phyloP scores from a whole-genome alignment of 2,888 invertebrate species.

The Dryobotodes eremita region DNA sequence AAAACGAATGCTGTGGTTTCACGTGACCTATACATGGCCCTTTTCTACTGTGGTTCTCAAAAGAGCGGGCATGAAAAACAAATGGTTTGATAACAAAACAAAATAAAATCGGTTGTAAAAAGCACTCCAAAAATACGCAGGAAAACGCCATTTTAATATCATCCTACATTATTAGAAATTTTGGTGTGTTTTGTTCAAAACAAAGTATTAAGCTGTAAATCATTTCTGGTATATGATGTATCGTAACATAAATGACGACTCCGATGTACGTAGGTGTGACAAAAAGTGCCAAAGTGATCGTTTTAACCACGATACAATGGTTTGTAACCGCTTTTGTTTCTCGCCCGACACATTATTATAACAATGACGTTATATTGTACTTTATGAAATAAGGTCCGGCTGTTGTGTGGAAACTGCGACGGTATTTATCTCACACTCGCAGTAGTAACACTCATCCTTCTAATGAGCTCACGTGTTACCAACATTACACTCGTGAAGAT shows the following conservation, averaged over 20 bases:
- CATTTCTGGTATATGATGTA: constrained; percentile 43
- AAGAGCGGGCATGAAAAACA: not conserved
- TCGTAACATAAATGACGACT: constrained; percentile 37
- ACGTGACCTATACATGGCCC: constrained; percentile 17
- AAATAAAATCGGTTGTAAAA: not conserved
- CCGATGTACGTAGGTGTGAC: constrained; percentile 56
- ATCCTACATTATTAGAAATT: not conserved
- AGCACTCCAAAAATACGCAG: not conserved
- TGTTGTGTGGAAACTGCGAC: constrained; percentile 58
- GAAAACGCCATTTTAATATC: not conserved
- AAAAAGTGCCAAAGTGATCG: constrained; percentile 65
- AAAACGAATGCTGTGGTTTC: constrained; percentile 33
- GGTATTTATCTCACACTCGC: constrained; percentile 53
- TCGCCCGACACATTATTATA: constrained; percentile 63
- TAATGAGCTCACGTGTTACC: constrained; percentile 43
- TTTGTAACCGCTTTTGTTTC: constrained; percentile 70
- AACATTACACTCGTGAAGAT: constrained; percentile 23
- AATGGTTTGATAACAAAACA: not conserved
- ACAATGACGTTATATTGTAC: constrained; percentile 68
- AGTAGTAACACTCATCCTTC: constrained; percentile 30
- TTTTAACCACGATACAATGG: constrained; percentile 66
- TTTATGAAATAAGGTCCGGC: constrained; percentile 64
- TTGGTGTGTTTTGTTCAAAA: constrained; percentile 10
- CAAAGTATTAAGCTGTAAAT: constrained; percentile 33
- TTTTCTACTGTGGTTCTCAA: not conserved